These are phyloP conservation scores for Pristionchus fissidentatus DNA, from an alignment of 2,888 invertebrate genomes.

Conservation along the genomic window DNA sequence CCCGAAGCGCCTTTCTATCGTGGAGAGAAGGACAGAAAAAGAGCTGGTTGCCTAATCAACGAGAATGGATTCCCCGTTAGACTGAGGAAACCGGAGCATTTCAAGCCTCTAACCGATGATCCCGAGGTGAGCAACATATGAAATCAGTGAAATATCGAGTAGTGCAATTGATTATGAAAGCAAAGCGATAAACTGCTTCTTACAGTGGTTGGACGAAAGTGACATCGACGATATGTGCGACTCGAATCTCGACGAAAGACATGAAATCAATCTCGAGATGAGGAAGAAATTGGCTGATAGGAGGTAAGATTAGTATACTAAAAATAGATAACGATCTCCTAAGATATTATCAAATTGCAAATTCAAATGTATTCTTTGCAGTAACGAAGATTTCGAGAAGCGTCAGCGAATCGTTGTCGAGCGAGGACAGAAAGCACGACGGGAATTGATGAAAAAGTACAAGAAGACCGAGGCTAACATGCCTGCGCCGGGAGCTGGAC, in stretches of 20 bases:
- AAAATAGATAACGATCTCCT: not conserved
- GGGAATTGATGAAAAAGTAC: not conserved
- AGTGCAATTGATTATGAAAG: not conserved
- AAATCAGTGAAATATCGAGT: not conserved
- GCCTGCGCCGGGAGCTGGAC: not conserved
- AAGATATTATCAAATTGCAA: not conserved
- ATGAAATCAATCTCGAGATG: not conserved
- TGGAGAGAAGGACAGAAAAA: not conserved
- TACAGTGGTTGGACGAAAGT: not conserved
- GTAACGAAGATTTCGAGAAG: not conserved
- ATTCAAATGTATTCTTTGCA: not conserved
- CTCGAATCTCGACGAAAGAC: not conserved
- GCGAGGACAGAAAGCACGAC: not conserved
- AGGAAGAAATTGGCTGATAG: not conserved
- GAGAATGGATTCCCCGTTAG: not conserved
- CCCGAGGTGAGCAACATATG: not conserved
- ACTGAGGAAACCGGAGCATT: constrained; percentile 23
- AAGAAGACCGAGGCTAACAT: not conserved
- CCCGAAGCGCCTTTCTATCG: not conserved
- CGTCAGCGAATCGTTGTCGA: not conserved
- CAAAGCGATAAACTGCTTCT: not conserved
- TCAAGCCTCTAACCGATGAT: not conserved
- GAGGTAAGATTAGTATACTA: not conserved
- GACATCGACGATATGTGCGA: not conserved
- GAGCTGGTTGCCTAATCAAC: not conserved